These are phyloP conservation scores for Ostrea denselamellosa DNA, from an alignment of 1,140 invertebrate species.

Conservation along the genomic window DNA sequence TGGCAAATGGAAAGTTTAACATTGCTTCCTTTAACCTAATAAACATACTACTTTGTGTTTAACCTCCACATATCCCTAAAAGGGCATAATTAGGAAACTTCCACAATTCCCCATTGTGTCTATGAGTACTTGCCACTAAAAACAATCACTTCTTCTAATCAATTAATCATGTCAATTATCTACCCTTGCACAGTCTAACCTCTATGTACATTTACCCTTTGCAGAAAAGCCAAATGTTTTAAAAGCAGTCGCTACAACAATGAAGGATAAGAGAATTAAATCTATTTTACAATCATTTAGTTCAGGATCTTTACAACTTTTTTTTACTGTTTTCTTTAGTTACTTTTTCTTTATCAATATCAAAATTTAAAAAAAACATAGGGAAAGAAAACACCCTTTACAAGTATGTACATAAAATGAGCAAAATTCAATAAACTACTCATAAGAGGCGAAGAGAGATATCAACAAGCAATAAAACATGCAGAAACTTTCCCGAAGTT, in stretches of 20 bases:
- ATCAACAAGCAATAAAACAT: no score
- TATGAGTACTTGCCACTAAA: no score
- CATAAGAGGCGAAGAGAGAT: background rate
- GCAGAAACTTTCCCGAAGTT: no score
- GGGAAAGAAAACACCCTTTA: no score
- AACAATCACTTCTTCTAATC: background rate
- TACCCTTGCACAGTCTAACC: background rate
- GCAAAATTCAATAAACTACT: background rate
- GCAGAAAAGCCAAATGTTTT: slow-evolving; percentile 32
- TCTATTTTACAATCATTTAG: background rate
- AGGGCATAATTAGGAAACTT: no score
- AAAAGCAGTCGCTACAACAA: slow-evolving; percentile 32
- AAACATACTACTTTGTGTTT: no score
- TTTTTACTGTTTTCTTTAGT: background rate
- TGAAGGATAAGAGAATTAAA: background rate
- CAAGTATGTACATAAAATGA: no score
- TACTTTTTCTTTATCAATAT: background rate
- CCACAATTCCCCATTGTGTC: no score
- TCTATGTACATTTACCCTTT: slow-evolving; percentile 16
- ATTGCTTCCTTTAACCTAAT: no score
- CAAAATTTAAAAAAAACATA: background rate
- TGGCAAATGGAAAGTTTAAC: no score
- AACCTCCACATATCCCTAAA: no score
- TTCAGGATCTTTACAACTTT: background rate
- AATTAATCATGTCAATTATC: background rate